Conservation (phyloP, 2,888 invertebrate genomes). For the Andrena marginata region DNA sequence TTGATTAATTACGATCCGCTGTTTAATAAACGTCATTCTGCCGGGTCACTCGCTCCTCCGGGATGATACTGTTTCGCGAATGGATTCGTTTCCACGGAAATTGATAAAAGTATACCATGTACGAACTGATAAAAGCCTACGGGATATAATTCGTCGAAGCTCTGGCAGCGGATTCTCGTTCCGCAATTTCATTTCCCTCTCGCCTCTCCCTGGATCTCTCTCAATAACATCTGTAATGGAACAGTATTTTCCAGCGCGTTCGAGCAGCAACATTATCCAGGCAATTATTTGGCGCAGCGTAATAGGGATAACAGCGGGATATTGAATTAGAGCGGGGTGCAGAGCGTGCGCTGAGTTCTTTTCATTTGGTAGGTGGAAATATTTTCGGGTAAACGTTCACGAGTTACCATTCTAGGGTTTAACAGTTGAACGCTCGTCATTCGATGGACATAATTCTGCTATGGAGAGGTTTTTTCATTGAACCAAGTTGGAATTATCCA, state of each 20-base stretch:
- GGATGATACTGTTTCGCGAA: not conserved
- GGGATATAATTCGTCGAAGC: conserved; percentile 40
- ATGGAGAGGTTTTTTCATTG: too few species aligned
- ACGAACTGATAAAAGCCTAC: not conserved
- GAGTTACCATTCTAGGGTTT: not conserved
- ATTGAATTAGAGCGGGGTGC: conserved; percentile 2
- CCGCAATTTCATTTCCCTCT: conserved; percentile 52
- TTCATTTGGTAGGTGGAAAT: not conserved
- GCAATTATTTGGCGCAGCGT: conserved; percentile 41
- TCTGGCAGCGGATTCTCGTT: conserved; percentile 38
- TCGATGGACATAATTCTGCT: not conserved
- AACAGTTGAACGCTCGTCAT: not conserved
- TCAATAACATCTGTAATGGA: conserved; percentile 57
- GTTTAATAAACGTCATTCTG: not conserved
- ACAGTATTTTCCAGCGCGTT: conserved; percentile 38
- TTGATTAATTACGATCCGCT: not conserved
- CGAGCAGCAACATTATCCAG: conserved; percentile 37
- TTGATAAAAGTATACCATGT: not conserved
- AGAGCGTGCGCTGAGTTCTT: not conserved
- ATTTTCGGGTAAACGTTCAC: not conserved
- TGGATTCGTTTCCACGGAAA: conserved; percentile 6
- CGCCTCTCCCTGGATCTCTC: not conserved
- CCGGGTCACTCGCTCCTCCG: not conserved
- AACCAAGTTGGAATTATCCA: too few species aligned
- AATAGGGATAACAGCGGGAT: not conserved